Conservation (phyloP, 2,888 invertebrate species). For the Drosophila recens region DNA sequence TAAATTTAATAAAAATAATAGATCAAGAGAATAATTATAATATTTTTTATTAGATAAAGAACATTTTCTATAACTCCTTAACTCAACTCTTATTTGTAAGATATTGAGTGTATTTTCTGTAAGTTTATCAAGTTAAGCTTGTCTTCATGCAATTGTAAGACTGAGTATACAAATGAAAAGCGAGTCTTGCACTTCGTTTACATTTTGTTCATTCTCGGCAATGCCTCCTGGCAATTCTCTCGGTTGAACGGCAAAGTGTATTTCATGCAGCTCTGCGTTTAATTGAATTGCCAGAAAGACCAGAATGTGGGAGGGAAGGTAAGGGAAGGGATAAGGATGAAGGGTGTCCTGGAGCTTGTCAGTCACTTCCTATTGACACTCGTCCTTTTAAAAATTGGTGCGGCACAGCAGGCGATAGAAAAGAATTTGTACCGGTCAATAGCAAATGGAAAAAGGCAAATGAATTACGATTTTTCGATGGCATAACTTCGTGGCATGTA, state of each 20-base stretch:
- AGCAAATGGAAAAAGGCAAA: conserved; percentile 24
- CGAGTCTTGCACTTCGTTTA: conserved; percentile 15
- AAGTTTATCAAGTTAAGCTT: not conserved
- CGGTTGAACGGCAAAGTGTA: conserved; percentile 55
- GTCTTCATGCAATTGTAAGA: not conserved
- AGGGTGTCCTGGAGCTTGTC: conserved; percentile 13
- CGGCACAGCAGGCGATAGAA: conserved; percentile 23
- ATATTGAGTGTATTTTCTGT: not conserved
- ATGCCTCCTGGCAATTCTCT: conserved; percentile 27
- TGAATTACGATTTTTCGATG: conserved; percentile 23
- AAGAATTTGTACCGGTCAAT: conserved; percentile 19
- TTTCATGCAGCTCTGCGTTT: conserved; percentile 79
- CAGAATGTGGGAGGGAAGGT: not conserved
- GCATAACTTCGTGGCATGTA: conserved; percentile 5
- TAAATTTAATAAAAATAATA: not conserved
- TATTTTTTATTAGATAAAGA: no score
- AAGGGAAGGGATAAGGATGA: not conserved
- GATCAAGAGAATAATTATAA: not conserved
- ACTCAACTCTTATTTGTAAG: not conserved
- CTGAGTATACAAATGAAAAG: conserved; percentile 1
- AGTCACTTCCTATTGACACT: not conserved
- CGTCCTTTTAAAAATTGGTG: conserved; percentile 10
- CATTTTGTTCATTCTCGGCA: conserved; percentile 5
- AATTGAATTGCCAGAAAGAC: conserved; percentile 69
- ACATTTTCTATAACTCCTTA: not conserved